Percentiles rank a stretch among this genome's conserved stretches.
Evolutionary conservation across 2,888 invertebrate genomes (phyloP).

Genomic region (Cheilosia scutellata): DNA sequence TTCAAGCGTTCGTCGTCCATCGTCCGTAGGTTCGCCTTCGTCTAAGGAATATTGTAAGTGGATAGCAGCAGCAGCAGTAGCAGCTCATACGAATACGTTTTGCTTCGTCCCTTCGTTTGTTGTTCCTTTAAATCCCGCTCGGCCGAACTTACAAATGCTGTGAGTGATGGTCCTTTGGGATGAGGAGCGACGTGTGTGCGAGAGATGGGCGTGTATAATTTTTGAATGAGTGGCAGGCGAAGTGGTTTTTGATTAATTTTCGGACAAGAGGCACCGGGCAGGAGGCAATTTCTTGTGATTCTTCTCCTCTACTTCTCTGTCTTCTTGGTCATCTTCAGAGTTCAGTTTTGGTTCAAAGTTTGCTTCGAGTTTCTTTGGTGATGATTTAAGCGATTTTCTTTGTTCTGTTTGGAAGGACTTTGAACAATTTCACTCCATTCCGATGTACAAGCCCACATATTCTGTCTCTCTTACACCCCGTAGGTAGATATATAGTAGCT

Average conservation of each 20-base stretch:
- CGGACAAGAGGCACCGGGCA: conserved; percentile 76
- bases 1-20: conserved; percentile 65
- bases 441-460: conserved; percentile 15
- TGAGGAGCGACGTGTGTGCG: conserved; percentile 68
- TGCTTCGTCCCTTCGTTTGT: conserved; percentile 44
- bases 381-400: conserved; percentile 75
- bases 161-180: conserved; percentile 72
- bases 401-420: conserved; percentile 70
- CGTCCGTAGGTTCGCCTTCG: conserved; percentile 15
- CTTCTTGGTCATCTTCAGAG: conserved; percentile 35
- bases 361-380: conserved; percentile 70
- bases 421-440: conserved; percentile 56
- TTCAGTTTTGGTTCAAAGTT: conserved; percentile 67
- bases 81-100: conserved; percentile 57
- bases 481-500: not conserved
- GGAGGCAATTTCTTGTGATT: conserved; percentile 70
- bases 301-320: conserved; percentile 32
- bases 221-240: conserved; percentile 78
- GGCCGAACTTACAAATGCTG: conserved; percentile 64
- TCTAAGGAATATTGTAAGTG: conserved; percentile 36
- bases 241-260: conserved; percentile 79
- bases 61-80: conserved; percentile 22
- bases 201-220: conserved; percentile 77
- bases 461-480: not conserved
- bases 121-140: conserved; percentile 33